Conservation (phyloP, 35 echinoderm and acorn worm genomes). For the Diadema setosum region DNA sequence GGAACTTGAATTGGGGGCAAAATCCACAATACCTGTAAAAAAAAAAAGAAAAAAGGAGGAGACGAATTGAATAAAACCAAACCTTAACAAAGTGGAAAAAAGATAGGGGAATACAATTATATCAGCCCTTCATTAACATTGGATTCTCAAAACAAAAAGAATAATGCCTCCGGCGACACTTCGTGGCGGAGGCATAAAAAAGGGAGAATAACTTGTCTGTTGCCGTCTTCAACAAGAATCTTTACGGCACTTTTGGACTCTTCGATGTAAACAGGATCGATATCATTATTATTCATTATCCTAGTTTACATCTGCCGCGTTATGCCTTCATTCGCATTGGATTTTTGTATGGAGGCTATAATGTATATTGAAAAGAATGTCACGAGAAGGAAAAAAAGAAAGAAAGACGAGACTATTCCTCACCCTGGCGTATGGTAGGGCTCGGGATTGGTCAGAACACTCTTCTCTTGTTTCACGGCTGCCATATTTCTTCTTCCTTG, state of each 20-base stretch:
- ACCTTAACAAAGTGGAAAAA: neutral
- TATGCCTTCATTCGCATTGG: too few species aligned
- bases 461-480: constrained; percentile 60
- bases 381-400: too few species aligned
- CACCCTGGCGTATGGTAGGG: constrained; percentile 98
- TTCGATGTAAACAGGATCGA: too few species aligned
- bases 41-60: neutral
- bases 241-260: too few species aligned
- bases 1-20: constrained; percentile 98
- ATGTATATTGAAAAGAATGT: too few species aligned
- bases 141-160: too few species aligned
- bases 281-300: too few species aligned
- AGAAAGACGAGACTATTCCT: too few species aligned
- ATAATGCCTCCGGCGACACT: too few species aligned
- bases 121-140: neutral
- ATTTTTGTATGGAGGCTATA: too few species aligned
- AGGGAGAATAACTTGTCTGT: neutral
- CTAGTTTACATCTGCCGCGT: too few species aligned
- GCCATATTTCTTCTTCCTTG: constrained; percentile 23
- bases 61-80: neutral
- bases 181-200: too few species aligned
- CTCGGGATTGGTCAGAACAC: constrained; percentile 88
- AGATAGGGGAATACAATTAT: neutral
- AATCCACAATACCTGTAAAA: constrained; percentile 89
- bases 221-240: neutral